Percentiles rank a stretch among this genome's conserved stretches.
Evolutionary conservation across 2,888 invertebrate species (phyloP).

Genomic region (Dione vanillae): DNA sequence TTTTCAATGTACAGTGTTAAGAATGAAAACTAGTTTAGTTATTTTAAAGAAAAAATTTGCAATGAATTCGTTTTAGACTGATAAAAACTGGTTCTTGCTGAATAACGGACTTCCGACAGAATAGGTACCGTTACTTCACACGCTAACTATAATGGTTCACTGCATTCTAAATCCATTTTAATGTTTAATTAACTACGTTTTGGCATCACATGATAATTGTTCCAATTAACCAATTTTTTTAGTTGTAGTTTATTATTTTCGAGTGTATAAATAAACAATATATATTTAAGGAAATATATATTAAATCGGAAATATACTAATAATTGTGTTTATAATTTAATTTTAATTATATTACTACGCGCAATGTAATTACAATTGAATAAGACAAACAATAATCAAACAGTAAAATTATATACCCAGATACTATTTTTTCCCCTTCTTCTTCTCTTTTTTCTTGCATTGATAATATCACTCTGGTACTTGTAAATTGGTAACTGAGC

Average conservation of each 20-base stretch:
- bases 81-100: slow-evolving; percentile 21
- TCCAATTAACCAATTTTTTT: neutral
- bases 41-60: neutral
- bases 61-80: slow-evolving; percentile 4
- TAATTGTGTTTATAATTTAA: no score
- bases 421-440: no score
- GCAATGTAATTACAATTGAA: no score
- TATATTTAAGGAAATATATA: no score
- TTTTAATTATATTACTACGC: no score
- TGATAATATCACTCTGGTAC: no score
- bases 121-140: slow-evolving; percentile 31
- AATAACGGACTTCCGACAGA: slow-evolving; percentile 36
- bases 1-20: neutral
- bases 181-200: neutral
- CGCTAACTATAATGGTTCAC: slow-evolving; percentile 31
- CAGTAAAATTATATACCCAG: no score
- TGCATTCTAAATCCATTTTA: slow-evolving; percentile 16
- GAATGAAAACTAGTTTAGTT: neutral
- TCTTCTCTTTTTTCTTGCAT: no score
- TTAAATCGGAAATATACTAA: no score
- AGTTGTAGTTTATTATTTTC: neutral
- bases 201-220: neutral
- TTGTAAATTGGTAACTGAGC: no score
- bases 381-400: no score
- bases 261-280: neutral